phyloP scores from a whole-genome alignment of 2,113 vertebrate species.

The Gadus macrocephalus region DNA sequence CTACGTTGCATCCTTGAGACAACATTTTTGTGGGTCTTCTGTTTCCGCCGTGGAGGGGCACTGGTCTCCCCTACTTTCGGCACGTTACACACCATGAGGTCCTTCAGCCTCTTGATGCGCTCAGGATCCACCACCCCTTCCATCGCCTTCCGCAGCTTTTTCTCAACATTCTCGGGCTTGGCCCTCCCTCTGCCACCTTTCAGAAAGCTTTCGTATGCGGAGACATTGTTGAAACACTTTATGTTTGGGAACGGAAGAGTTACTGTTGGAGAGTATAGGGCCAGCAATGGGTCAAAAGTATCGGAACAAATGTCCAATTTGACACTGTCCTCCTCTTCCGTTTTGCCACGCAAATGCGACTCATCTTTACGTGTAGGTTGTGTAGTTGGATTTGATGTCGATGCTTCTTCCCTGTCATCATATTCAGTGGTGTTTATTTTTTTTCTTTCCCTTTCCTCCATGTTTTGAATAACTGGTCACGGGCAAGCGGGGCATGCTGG shows the following conservation, averaged over 20 bases:
- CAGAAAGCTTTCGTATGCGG: conserved; percentile 85
- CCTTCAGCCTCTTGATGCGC: conserved; percentile 80
- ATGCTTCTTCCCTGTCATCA: conserved; percentile 6
- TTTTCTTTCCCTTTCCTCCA: conserved; percentile 70
- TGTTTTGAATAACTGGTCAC: conserved; percentile 73
- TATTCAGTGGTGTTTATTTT: conserved; percentile 16
- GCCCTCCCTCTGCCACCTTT: conserved; percentile 74
- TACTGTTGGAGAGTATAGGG: conserved; percentile 78
- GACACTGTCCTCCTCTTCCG: conserved; percentile 11
- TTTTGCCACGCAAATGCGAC: neutral
- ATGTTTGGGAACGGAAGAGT: conserved; percentile 80
- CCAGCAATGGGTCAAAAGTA: conserved; percentile 83
- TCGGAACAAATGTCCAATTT: conserved; percentile 81
- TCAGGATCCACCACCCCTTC: conserved; percentile 73
- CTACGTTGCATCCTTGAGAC: conserved; percentile 90
- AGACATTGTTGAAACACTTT: conserved; percentile 88
- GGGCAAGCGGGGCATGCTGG: neutral
- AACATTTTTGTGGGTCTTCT: conserved; percentile 80
- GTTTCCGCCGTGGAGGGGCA: conserved; percentile 25
- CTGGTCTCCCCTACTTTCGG: conserved; percentile 59
- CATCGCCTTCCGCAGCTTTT: conserved; percentile 56
- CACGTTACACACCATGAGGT: conserved; percentile 77
- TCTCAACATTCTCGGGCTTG: conserved; percentile 76
- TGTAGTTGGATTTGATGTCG: neutral
- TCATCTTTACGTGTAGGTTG: accelerated